phyloP scores from a whole-genome alignment of 2,797 vertebrate genomes.

The Caiman crocodilus region DNA sequence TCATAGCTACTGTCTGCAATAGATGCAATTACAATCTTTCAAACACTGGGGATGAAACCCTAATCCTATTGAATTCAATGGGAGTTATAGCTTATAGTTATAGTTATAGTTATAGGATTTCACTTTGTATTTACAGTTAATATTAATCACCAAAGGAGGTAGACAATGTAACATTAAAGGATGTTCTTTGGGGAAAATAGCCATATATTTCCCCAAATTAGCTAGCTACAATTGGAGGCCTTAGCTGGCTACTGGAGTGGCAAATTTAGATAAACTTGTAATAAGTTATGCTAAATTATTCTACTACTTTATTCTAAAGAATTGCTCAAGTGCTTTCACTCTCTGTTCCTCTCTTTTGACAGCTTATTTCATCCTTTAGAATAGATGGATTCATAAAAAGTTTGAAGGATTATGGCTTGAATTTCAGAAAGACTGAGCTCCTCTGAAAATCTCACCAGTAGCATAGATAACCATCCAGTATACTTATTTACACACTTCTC shows the following conservation, averaged over 20 bases:
- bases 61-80: background rate
- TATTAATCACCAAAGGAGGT: background rate
- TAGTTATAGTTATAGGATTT: no score
- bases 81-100: background rate
- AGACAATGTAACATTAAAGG: background rate
- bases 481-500: slow-evolving; percentile 10
- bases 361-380: background rate
- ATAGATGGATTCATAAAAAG: background rate
- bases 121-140: background rate
- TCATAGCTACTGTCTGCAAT: background rate
- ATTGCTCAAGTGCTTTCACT: background rate
- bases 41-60: background rate
- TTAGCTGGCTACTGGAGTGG: background rate
- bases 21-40: background rate
- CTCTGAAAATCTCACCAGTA: slow-evolving; percentile 13
- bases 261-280: background rate
- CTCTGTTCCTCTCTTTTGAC: background rate
- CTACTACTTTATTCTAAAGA: background rate
- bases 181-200: background rate
- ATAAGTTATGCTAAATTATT: background rate
- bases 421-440: background rate
- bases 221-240: background rate
- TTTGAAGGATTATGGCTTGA: background rate
- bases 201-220: background rate
- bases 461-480: background rate